Base-by-base conservation (phyloP, 1,140 invertebrate genomes). In the Polypedilum vanderplanki region DNA sequence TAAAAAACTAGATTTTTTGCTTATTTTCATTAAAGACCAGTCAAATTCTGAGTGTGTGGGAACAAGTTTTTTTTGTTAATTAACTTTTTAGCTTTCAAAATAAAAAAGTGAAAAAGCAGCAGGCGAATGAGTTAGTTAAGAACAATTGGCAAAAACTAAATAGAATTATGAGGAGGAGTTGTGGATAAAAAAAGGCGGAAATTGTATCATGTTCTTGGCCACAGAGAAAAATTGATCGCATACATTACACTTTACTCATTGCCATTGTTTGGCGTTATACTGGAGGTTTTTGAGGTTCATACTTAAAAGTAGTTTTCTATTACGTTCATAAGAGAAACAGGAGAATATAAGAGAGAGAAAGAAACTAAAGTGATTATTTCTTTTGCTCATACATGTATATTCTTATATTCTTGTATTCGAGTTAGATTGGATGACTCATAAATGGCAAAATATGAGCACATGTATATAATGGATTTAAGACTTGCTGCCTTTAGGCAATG, bases 131-230 rank as follows among this genome's bases (percentile, higher is more conserved):
- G 46, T 46, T 46, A n/a, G 46, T n/a, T n/a, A 57, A 57, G 46
- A 57, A 57, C 46, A 57, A 57, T 57, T 57, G 9, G 46, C 46
- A 57, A 57, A 57, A n/a, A 12, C n/a, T 57, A 57, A 57, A 57
- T n/a, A 57, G 24, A 33, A 33, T 33, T 33, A 3, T 5, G 10
- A 57, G 46, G 46, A 57, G n/a, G 10, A 57, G 15, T 12, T 3
- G 15, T 3, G 41, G 8, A 46, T 5, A 57, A 57, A 57, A n/a
- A 57, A 12, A 57, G 46, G 46, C 46, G 46, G 46, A 57, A 57
- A 57, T 57, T 12, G 46, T 57, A 57, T 57, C 46, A 57, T 57
- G 46, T 57, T 57, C 46, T 57, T 57, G 46, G 46, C 46, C 46
- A 57, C 46, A 57, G n/a, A 57, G 24, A 33, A 33, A 33, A 33